A percentile compares a stretch with the other conserved stretches of the same genome.
Evolutionary conservation across 1,140 invertebrate species (phyloP).

Genomic region (Pinna nobilis): DNA sequence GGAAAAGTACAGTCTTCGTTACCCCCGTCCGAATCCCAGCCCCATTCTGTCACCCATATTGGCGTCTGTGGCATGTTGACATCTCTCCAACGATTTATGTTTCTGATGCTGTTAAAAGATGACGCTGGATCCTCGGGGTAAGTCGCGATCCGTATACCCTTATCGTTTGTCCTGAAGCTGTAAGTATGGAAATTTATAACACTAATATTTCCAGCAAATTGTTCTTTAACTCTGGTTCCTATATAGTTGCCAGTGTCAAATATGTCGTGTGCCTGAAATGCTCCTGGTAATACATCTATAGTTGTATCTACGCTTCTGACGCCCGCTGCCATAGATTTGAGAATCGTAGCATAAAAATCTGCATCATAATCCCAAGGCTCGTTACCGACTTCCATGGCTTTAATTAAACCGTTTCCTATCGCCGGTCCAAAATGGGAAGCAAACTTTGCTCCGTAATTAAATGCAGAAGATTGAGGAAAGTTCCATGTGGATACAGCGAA

Average conservation of each 20-base stretch:
- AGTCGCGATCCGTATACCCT: conserved; percentile 42
- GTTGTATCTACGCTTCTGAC: conserved; percentile 39
- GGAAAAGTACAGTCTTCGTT: conserved; percentile 46
- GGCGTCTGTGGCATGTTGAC: conserved; percentile 47
- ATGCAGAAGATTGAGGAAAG: conserved; percentile 40
- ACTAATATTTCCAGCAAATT: conserved; percentile 42
- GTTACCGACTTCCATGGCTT: conserved; percentile 58
- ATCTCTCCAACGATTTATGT: conserved; percentile 54
- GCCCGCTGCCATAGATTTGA: conserved; percentile 55
- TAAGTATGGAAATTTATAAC: conserved; percentile 59
- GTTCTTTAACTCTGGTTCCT: conserved; percentile 46
- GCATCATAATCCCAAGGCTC: conserved; percentile 62
- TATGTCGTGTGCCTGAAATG: conserved; percentile 54
- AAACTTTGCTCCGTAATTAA: conserved; percentile 50
- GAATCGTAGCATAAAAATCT: conserved; percentile 47
- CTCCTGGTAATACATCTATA: conserved; percentile 52
- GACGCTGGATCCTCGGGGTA: conserved; percentile 53
- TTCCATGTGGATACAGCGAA: conserved; percentile 46
- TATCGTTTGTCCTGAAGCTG: conserved; percentile 42
- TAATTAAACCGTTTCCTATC: conserved; percentile 47
- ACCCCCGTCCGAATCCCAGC: conserved; percentile 54
- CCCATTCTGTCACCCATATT: conserved; percentile 63
- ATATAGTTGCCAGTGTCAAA: conserved; percentile 51
- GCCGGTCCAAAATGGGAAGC: conserved; percentile 55
- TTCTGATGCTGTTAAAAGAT: conserved; percentile 52